phyloP scores from a whole-genome alignment of 2,888 invertebrate genomes.

The Lutraria lutraria region DNA sequence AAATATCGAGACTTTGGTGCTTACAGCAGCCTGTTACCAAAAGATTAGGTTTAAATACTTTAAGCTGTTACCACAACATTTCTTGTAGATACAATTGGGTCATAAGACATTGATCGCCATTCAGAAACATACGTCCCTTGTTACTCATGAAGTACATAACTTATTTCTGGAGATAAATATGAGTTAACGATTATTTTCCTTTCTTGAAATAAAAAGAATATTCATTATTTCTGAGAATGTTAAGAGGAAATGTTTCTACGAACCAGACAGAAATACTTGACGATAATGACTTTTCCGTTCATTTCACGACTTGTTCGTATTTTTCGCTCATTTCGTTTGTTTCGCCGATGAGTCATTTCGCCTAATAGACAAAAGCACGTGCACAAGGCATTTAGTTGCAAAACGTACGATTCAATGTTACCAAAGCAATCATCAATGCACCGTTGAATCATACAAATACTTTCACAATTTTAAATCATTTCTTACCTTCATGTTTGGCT shows the following conservation, averaged over 20 bases:
- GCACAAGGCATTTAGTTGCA: not conserved
- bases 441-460: slow-evolving; percentile 1
- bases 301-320: not conserved
- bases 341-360: not conserved
- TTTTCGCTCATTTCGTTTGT: not conserved
- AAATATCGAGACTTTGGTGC: no score
- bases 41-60: no score
- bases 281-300: not conserved
- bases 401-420: not conserved
- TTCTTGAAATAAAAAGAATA: slow-evolving; percentile 1
- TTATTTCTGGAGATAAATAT: slow-evolving; percentile 14
- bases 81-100: not conserved
- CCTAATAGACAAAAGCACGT: not conserved
- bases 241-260: not conserved
- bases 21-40: no score
- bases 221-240: slow-evolving; percentile 5
- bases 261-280: not conserved
- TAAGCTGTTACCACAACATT: not conserved
- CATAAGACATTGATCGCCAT: not conserved
- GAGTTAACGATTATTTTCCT: not conserved
- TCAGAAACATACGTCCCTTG: not conserved
- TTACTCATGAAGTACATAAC: not conserved
- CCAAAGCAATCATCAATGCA: not conserved
- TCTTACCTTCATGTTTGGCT: not conserved
- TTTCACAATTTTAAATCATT: slow-evolving; percentile 11